Percentiles rank a stretch among this genome's conserved stretches.
phyloP scores from a whole-genome alignment of 2,113 vertebrate genomes.

The Heterotis niloticus region DNA sequence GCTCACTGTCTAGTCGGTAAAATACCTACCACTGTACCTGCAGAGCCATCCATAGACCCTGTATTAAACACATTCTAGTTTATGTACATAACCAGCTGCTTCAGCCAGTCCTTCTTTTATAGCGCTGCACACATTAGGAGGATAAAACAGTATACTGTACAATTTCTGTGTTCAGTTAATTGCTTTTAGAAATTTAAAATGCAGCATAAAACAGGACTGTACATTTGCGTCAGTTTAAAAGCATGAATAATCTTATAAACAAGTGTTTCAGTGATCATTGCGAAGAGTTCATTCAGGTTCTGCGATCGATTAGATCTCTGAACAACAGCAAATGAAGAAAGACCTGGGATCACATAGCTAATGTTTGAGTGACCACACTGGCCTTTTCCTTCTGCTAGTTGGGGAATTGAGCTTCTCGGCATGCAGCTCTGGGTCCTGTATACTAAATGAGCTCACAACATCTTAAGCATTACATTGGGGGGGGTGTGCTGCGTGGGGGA shows the following conservation, averaged over 20 bases:
- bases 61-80: no score
- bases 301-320: not conserved
- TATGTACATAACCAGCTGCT: no score
- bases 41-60: no score
- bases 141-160: no score
- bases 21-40: no score
- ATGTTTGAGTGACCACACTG: accelerated
- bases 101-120: no score
- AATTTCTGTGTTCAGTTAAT: no score
- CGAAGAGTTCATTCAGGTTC: not conserved
- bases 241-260: not conserved
- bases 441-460: not conserved
- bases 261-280: not conserved
- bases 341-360: not conserved
- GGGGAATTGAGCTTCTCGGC: not conserved
- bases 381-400: not conserved
- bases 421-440: not conserved
- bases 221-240: not conserved
- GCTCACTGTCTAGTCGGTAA: no score
- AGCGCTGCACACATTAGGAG: no score
- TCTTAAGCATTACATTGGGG: slow-evolving; percentile 8
- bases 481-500: not conserved
- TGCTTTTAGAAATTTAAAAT: no score
- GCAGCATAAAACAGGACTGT: no score
- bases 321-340: not conserved